These are phyloP conservation scores for Myotis myotis DNA, from an alignment of 2,797 vertebrate species.

Conservation along the genomic window DNA sequence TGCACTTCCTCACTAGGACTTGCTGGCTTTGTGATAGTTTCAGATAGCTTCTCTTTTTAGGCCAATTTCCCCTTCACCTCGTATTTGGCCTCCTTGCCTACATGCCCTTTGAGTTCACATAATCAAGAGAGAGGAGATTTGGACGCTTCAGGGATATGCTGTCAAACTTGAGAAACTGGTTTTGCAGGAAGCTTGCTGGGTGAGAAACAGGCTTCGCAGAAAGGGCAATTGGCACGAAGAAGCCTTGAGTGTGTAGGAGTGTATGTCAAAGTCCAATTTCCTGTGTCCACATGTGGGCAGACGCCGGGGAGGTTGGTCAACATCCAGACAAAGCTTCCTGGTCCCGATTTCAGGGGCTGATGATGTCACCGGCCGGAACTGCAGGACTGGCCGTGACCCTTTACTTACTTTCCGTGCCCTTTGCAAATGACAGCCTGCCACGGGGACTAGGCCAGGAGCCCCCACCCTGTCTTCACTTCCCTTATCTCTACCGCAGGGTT, in stretches of 20 bases:
- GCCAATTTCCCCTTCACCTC: not conserved
- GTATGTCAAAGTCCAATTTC: not conserved
- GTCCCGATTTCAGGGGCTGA: not conserved
- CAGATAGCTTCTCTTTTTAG: not conserved
- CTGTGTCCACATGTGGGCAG: not conserved
- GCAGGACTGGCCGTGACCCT: not conserved
- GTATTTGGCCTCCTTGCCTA: not conserved
- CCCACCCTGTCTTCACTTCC: not conserved
- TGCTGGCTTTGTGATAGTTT: not conserved
- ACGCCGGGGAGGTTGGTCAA: not conserved
- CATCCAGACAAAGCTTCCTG: not conserved
- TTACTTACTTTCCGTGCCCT: not conserved
- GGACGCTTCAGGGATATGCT: not conserved
- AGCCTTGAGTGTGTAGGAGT: not conserved
- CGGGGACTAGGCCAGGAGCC: not conserved
- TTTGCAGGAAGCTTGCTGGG: slow-evolving; percentile 16
- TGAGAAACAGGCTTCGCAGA: not conserved
- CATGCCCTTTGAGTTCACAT: not conserved
- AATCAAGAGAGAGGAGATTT: not conserved
- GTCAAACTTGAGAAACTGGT: slow-evolving; percentile 53
- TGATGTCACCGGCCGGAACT: not conserved
- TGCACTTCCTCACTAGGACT: not conserved
- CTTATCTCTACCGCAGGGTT: not conserved
- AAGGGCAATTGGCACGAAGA: not conserved
- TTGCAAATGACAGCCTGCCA: not conserved